phyloP scores from a whole-genome alignment of 2,113 vertebrate species.

The Mola mola region DNA sequence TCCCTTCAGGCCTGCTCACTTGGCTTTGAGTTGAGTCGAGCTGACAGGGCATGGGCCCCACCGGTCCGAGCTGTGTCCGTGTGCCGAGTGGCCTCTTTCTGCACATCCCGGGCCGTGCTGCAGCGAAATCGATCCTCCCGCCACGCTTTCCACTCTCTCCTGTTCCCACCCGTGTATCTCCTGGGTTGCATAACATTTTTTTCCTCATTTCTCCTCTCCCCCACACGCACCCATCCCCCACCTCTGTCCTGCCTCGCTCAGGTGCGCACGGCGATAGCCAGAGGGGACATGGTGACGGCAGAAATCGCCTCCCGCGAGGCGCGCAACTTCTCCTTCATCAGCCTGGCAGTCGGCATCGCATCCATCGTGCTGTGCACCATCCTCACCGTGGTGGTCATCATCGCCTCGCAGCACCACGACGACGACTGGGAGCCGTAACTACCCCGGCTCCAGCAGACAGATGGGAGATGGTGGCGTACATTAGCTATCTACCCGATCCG shows the following conservation, averaged over 20 bases:
- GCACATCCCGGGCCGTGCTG: conserved; percentile 41
- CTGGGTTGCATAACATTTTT: conserved; percentile 47
- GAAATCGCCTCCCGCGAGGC: conserved; percentile 94
- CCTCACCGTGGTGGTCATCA: conserved; percentile 94
- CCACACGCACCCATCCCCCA: conserved; percentile 12
- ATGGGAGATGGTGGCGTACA: conserved; percentile 27
- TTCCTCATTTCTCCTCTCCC: conserved; percentile 31
- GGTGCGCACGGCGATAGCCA: conserved; percentile 91
- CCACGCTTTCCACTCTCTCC: conserved; percentile 34
- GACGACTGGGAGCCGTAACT: conserved; percentile 92
- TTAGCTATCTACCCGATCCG: conserved; percentile 43
- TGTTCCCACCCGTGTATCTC: conserved; percentile 51
- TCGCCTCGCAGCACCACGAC: conserved; percentile 94
- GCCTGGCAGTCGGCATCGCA: conserved; percentile 92
- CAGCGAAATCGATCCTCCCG: conserved; percentile 63
- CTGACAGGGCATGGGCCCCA: conserved; percentile 67
- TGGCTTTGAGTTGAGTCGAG: conserved; percentile 67
- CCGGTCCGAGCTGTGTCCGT: conserved; percentile 51
- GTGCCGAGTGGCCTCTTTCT: conserved; percentile 40
- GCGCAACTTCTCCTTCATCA: conserved; percentile 96
- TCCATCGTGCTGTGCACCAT: conserved; percentile 95
- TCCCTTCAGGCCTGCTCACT: conserved; percentile 61
- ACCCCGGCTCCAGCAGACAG: conserved; percentile 1
- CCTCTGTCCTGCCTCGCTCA: conserved; percentile 46
- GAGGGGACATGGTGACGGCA: conserved; percentile 92